Evolutionary conservation across 2,113 vertebrate genomes (phyloP).

Genomic region (Arizona elegans): DNA sequence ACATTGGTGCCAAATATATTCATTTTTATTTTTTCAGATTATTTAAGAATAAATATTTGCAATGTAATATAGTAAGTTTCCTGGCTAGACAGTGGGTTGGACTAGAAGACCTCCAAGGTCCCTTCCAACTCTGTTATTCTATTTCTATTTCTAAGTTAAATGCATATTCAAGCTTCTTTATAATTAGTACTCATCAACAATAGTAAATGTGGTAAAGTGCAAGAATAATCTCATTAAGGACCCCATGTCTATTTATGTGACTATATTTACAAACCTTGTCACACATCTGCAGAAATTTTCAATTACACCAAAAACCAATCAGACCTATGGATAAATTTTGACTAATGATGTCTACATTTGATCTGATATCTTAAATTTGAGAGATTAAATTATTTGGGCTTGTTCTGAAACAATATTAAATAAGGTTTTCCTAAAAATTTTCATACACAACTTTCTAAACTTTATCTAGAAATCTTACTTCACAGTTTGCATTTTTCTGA

Average conservation of each 20-base stretch:
- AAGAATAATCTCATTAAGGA: background rate
- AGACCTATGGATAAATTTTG: background rate
- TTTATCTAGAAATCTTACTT: background rate
- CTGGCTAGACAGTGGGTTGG: no score
- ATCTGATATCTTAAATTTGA: background rate
- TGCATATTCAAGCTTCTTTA: background rate
- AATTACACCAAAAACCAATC: background rate
- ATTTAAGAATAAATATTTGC: background rate
- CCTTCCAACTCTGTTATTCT: no score
- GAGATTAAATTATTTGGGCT: background rate
- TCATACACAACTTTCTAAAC: background rate
- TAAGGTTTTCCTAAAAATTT: background rate
- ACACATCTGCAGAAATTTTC: background rate
- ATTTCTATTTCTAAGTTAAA: background rate
- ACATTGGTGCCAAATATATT: background rate
- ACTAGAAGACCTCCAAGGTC: no score
- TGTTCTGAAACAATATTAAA: background rate
- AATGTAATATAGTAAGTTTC: background rate
- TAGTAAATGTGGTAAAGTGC: background rate
- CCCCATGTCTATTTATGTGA: background rate
- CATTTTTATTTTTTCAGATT: background rate
- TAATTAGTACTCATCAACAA: background rate
- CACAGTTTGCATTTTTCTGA: background rate
- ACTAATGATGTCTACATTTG: background rate
- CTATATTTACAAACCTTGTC: background rate